A percentile compares a stretch with the other conserved stretches of the same genome.
Evolutionary conservation across 1,140 invertebrate species (phyloP).

Genomic region (Cardiocondyla obscurior): DNA sequence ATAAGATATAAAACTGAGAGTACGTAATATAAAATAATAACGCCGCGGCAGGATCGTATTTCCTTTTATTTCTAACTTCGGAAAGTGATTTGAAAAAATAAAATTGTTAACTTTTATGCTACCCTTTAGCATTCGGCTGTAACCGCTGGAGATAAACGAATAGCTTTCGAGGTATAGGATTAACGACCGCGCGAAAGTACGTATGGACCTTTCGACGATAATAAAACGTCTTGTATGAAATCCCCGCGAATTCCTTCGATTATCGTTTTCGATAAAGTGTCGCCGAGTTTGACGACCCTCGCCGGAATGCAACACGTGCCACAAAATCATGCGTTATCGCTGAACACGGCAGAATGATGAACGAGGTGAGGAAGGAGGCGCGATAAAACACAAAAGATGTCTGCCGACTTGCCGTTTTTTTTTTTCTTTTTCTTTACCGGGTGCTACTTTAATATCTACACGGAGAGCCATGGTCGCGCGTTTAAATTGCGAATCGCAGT

Average conservation of each 20-base stretch:
- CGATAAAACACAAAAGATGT: conserved; percentile 38
- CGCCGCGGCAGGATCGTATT: neutral
- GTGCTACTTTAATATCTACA: neutral
- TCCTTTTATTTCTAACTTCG: neutral
- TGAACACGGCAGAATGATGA: conserved; percentile 21
- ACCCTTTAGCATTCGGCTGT: neutral
- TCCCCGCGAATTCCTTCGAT: conserved; percentile 7
- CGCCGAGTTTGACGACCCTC: conserved; percentile 47
- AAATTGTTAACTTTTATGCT: neutral
- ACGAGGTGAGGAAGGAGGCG: conserved; percentile 13
- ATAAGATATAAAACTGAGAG: neutral
- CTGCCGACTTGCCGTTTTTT: neutral
- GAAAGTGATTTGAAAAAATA: neutral
- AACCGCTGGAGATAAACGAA: neutral
- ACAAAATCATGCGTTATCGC: conserved; percentile 53
- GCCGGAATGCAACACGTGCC: conserved; percentile 46
- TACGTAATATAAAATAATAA: neutral
- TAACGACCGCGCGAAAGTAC: conserved; percentile 2
- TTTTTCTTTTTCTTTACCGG: conserved; percentile 29
- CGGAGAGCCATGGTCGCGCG: neutral
- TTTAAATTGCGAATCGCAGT: conserved; percentile 21
- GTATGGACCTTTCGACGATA: conserved; percentile 5
- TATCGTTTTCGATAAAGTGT: conserved; percentile 10
- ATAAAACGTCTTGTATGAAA: conserved; percentile 17
- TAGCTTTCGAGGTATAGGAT: neutral